These are phyloP conservation scores for Phengaris alcon DNA, from an alignment of 2,888 invertebrate genomes.

Conservation along the genomic window DNA sequence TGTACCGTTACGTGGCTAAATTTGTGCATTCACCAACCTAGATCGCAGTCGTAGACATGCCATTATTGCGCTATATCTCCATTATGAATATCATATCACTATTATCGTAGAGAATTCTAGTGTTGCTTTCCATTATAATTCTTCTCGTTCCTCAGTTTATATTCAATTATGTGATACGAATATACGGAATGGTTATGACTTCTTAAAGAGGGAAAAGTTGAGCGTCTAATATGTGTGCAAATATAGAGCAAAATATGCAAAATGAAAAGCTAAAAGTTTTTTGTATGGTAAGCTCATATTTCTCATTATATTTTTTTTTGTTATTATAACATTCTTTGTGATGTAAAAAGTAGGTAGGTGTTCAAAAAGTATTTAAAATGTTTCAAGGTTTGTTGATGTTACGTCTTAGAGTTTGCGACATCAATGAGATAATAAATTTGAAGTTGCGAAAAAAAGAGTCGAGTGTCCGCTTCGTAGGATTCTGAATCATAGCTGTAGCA, in stretches of 20 bases:
- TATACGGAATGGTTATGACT: not conserved
- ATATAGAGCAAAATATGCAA: too few species aligned
- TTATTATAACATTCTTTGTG: too few species aligned
- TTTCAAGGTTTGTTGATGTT: not conserved
- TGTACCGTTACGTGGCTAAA: constrained; percentile 19
- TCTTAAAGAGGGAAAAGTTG: not conserved
- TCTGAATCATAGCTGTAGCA: not conserved
- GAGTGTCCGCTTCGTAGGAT: not conserved
- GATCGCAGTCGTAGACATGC: not conserved
- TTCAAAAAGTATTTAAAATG: not conserved
- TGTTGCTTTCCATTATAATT: not conserved
- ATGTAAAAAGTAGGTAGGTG: too few species aligned
- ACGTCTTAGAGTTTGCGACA: constrained; percentile 12
- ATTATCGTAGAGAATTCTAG: not conserved
- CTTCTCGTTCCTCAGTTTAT: constrained; percentile 1
- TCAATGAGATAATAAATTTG: constrained; percentile 13
- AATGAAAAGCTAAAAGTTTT: too few species aligned
- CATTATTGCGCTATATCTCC: not conserved
- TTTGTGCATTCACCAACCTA: constrained; percentile 22
- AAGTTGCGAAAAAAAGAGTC: constrained; percentile 20
- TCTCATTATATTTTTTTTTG: too few species aligned
- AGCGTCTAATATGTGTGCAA: too few species aligned
- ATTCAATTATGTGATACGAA: not conserved
- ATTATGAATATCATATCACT: not conserved
- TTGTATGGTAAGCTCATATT: too few species aligned